Conservation (phyloP, 1,140 invertebrate species). For the Zaprionus lachaisei region DNA sequence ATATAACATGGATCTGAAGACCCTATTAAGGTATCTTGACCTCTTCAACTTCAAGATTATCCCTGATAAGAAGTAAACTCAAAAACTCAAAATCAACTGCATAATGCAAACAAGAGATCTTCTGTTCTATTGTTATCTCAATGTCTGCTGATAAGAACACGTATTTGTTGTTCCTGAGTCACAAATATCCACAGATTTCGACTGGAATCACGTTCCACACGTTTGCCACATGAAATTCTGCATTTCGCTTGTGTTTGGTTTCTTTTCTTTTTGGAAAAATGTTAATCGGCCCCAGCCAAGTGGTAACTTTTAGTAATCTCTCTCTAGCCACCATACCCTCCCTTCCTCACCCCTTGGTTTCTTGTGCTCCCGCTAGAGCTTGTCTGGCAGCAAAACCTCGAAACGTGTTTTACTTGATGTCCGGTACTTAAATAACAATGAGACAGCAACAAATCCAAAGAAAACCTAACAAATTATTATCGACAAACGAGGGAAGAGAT, state of each 20-base stretch:
- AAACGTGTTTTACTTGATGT: conserved; percentile 49
- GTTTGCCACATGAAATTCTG: conserved; percentile 41
- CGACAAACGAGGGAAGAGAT: conserved; percentile 4
- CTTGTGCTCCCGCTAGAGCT: conserved; percentile 9
- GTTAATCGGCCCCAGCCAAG: conserved; percentile 31
- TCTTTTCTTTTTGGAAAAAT: conserved; percentile 28
- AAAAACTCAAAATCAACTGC: too few relatives aligned
- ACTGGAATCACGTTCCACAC: conserved; percentile 47
- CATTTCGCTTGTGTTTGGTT: conserved; percentile 15
- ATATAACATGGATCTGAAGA: too few relatives aligned
- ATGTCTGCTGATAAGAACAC: conserved; percentile 17
- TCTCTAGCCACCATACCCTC: not conserved
- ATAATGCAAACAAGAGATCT: not conserved
- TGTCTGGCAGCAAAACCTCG: conserved; percentile 29
- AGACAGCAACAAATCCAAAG: conserved; percentile 9
- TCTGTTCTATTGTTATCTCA: conserved; percentile 8
- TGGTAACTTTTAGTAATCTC: conserved; percentile 8
- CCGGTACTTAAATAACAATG: conserved; percentile 51
- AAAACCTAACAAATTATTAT: conserved; percentile 41
- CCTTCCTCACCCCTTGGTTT: too few relatives aligned
- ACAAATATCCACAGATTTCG: conserved; percentile 30
- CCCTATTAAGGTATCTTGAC: too few relatives aligned
- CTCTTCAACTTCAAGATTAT: too few relatives aligned
- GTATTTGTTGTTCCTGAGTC: conserved; percentile 18
- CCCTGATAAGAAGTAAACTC: too few relatives aligned